Conservation (phyloP, 2,797 vertebrate species). For the Molossus alvarezi region DNA sequence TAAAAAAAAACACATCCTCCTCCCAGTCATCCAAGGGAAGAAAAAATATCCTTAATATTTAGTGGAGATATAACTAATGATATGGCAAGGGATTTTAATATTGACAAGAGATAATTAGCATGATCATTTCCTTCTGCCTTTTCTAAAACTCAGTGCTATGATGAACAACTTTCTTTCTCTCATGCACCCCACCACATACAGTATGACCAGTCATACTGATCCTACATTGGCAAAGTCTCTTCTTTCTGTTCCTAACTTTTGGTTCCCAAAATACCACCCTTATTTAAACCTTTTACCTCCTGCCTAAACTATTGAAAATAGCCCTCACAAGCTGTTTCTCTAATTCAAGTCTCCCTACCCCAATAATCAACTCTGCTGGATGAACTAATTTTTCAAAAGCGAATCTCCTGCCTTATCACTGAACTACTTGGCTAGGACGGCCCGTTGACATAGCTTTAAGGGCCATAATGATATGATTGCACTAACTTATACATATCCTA, state of each 20-base stretch:
- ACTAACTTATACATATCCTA: constrained; percentile 21
- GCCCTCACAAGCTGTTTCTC: constrained; percentile 45
- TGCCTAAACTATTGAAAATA: background rate
- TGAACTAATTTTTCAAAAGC: constrained; percentile 64
- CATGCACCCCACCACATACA: background rate
- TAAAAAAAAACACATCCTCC: background rate
- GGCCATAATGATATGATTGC: background rate
- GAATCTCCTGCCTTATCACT: background rate
- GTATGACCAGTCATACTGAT: background rate
- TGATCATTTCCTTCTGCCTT: constrained; percentile 42
- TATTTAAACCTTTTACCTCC: constrained; percentile 1
- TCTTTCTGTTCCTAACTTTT: background rate
- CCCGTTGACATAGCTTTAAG: background rate
- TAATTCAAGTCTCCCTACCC: background rate
- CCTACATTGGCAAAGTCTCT: background rate
- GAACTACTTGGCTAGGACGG: background rate
- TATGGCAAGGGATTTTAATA: background rate
- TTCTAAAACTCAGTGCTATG: constrained; percentile 47
- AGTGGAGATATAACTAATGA: constrained; percentile 12
- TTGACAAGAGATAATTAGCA: constrained; percentile 16
- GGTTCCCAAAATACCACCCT: background rate
- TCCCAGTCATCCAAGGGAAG: background rate
- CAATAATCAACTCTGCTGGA: background rate
- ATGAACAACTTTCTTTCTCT: constrained; percentile 16
- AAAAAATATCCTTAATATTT: constrained; percentile 57